Conservation (phyloP, 2,888 invertebrate species). For the Sarcophaga caerulescens region DNA sequence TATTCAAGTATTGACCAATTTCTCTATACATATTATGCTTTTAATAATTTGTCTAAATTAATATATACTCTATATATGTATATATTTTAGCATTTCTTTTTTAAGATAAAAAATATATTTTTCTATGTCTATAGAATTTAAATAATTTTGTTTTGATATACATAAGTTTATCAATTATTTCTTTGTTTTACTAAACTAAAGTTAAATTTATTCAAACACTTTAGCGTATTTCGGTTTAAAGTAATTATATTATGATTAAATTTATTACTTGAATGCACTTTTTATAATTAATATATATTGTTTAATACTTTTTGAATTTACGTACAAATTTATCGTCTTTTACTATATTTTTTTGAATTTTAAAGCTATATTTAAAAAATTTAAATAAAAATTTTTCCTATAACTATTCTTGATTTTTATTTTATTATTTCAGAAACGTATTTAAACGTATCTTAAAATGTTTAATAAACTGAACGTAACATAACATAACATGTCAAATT, state of each 20-base stretch:
- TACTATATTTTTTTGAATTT: neutral
- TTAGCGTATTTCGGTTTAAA: no score
- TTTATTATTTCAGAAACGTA: no score
- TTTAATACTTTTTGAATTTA: conserved; percentile 28
- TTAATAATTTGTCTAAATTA: conserved; percentile 21
- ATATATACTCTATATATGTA: neutral
- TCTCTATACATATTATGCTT: conserved; percentile 11
- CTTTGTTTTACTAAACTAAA: neutral
- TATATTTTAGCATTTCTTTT: conserved; percentile 2
- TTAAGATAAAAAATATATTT: conserved; percentile 1
- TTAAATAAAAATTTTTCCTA: no score
- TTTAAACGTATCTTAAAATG: no score
- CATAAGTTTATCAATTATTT: neutral
- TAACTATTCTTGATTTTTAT: no score
- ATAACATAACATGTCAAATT: no score
- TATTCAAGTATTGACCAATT: conserved; percentile 15
- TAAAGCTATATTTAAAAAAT: neutral
- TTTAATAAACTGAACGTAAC: no score
- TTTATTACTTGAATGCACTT: neutral
- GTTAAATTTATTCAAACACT: neutral
- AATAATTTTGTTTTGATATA: neutral
- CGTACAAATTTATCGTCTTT: conserved; percentile 27
- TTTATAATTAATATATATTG: neutral
- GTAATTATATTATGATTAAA: neutral
- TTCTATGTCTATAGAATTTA: conserved; percentile 19